Evolutionary conservation across 2,888 invertebrate genomes (phyloP).

Genomic region (Cataglyphis livida): DNA sequence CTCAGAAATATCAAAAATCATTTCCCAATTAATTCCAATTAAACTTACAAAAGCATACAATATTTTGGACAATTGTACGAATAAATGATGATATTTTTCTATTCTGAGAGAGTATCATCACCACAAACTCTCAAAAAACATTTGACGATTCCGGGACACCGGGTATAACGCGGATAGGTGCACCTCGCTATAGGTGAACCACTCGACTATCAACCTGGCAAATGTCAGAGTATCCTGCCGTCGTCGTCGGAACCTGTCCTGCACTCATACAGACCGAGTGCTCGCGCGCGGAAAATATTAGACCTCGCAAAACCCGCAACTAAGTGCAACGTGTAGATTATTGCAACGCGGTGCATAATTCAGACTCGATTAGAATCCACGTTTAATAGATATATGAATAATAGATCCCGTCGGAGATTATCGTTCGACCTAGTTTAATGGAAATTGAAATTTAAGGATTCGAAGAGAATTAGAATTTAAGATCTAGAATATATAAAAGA

Average conservation of each 20-base stretch:
- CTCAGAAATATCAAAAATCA: neutral
- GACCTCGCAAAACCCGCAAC: slow-evolving; percentile 47
- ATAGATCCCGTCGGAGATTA: slow-evolving; percentile 10
- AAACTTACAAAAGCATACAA: neutral
- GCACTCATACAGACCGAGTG: slow-evolving; percentile 43
- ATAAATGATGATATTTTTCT: neutral
- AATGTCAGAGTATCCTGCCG: slow-evolving; percentile 82
- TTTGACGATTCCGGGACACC: slow-evolving; percentile 31
- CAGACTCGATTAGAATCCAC: slow-evolving; percentile 21
- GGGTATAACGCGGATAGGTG: slow-evolving; percentile 60
- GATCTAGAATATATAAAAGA: neutral
- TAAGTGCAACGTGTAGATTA: slow-evolving; percentile 49
- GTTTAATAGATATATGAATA: slow-evolving; percentile 21
- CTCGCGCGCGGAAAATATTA: slow-evolving; percentile 44
- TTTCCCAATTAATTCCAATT: neutral
- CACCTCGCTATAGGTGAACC: slow-evolving; percentile 81
- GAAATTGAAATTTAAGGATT: neutral
- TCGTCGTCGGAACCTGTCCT: slow-evolving; percentile 71
- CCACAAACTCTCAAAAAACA: neutral
- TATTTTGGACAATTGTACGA: neutral
- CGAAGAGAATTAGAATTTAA: neutral
- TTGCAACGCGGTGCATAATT: slow-evolving; percentile 53
- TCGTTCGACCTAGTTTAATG: slow-evolving; percentile 8
- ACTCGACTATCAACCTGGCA: slow-evolving; percentile 83
- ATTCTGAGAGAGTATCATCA: neutral